Evolutionary conservation across 2,888 invertebrate species (phyloP).

Genomic region (Yponomeuta sedellus): DNA sequence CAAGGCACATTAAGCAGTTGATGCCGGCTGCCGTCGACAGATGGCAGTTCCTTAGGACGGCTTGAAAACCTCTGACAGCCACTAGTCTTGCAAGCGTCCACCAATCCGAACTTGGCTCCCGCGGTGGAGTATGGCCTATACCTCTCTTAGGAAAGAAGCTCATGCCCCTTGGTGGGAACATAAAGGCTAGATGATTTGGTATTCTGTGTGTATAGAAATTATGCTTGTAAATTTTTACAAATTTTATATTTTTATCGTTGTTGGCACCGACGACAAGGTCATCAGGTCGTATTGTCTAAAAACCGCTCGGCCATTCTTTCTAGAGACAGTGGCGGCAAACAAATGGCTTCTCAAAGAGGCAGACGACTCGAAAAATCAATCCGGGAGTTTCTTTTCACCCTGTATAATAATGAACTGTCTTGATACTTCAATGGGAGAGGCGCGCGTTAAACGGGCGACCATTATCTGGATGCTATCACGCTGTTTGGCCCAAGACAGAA

Average conservation of each 20-base stretch:
- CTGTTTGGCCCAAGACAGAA: background rate
- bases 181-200: too few species aligned
- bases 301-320: background rate
- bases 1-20: too few species aligned
- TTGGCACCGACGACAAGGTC: background rate
- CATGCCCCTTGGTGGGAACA: too few species aligned
- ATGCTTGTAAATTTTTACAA: too few species aligned
- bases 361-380: slow-evolving; percentile 7
- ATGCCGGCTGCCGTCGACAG: too few species aligned
- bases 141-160: too few species aligned
- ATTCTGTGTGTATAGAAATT: too few species aligned
- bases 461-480: slow-evolving; percentile 4
- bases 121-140: too few species aligned
- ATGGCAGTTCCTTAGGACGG: too few species aligned
- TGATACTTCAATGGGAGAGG: slow-evolving; percentile 8
- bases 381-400: slow-evolving; percentile 4
- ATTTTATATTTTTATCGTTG: background rate
- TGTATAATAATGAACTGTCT: slow-evolving; percentile 12
- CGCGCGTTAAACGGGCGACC: slow-evolving; percentile 7
- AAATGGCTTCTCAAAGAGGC: slow-evolving; percentile 10
- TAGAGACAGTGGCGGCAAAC: background rate
- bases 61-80: too few species aligned
- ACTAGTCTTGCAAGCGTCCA: too few species aligned
- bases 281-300: background rate
- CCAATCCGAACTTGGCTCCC: too few species aligned